Evolutionary conservation across 2,888 invertebrate genomes (phyloP), one percentile per base, ranked within the genome.

Genomic region (Nomada hirtipes): DNA sequence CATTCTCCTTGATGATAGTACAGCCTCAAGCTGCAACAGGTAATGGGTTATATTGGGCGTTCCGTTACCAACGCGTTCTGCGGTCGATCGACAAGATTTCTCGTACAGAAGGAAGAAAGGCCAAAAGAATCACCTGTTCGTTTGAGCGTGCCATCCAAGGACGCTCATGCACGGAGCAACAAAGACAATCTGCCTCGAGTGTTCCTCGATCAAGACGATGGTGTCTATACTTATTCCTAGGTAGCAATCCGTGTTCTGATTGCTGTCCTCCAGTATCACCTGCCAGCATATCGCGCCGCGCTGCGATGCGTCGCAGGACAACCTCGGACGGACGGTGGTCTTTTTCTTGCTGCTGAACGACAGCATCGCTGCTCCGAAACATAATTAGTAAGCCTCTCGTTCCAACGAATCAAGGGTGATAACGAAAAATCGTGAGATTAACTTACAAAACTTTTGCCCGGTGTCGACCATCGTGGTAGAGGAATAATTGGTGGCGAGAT

Each of bases 1-100:
- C 98, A 98, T 94, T 99, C 99, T 2, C 99, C 98, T 94, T 98
- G 98, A 94, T 98, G 98, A 94, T 98, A 98, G 94, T 98, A 99
- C 79, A 98, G 94, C 80, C 97, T 95, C 79, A 98, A 94, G 88
- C 97, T 97, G 94, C 23, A 86, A 86, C 29, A 52, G 11, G 9
- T 1, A 42, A 26, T 4, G 20, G 20, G 42, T 79, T 47, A 64
- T 15, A 1, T 2, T 2, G 47, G 23, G 1, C 18, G 20, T 63
- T 2, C 9, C 10, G 29, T 29, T 18, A 0, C 2, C 20, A 20
- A 20, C 18, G 55, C 55, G 20, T 20, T 20, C 18, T 20, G n/a
- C 1, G 0, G 36, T 36, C 36, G 36, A 7, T 7, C 36, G 36
- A 36, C 36, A n/a, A n/a, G 36, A 42, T 20, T 2, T 2, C 55